Conservation (phyloP, 1,140 invertebrate species). For the Drosophila lacertosa region DNA sequence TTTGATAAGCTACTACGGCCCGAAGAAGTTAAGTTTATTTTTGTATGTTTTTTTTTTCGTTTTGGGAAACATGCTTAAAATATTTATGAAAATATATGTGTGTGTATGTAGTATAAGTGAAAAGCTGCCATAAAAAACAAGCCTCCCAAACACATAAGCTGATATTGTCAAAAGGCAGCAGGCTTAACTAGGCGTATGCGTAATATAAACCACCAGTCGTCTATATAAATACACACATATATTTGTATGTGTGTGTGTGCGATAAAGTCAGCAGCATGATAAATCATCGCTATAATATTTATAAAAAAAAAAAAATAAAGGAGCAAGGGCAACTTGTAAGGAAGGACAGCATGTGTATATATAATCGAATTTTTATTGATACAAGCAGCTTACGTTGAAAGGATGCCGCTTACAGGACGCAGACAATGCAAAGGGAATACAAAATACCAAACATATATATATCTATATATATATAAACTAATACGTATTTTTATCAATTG, state of each 20-base stretch:
- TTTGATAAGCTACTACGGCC: conserved; percentile 77
- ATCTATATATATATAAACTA: conserved; percentile 63
- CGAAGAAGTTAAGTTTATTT: no score
- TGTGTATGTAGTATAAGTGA: no score
- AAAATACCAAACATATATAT: no score
- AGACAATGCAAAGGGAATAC: conserved; percentile 49
- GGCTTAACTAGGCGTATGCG: conserved; percentile 74
- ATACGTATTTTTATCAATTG: conserved; percentile 78
- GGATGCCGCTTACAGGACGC: conserved; percentile 50
- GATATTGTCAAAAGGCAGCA: conserved; percentile 55
- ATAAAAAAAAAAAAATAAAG: conserved; percentile 28
- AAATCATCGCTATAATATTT: conserved; percentile 72
- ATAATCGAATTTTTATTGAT: conserved; percentile 83
- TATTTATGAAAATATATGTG: conserved; percentile 81
- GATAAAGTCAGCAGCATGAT: conserved; percentile 79
- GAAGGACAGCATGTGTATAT: conserved; percentile 32
- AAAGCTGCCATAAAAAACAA: conserved; percentile 25
- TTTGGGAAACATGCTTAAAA: conserved; percentile 69
- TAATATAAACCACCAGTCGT: conserved; percentile 48
- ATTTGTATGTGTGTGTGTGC: conserved; percentile 51
- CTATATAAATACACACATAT: not conserved
- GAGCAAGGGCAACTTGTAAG: conserved; percentile 26
- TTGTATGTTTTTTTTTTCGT: not conserved
- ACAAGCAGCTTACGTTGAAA: conserved; percentile 80
- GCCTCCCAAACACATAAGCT: conserved; percentile 45